A percentile compares a stretch with the other conserved stretches of the same genome.
Conservation (phyloP, 1,140 invertebrate genomes). For the Latrodectus geometricus region DNA sequence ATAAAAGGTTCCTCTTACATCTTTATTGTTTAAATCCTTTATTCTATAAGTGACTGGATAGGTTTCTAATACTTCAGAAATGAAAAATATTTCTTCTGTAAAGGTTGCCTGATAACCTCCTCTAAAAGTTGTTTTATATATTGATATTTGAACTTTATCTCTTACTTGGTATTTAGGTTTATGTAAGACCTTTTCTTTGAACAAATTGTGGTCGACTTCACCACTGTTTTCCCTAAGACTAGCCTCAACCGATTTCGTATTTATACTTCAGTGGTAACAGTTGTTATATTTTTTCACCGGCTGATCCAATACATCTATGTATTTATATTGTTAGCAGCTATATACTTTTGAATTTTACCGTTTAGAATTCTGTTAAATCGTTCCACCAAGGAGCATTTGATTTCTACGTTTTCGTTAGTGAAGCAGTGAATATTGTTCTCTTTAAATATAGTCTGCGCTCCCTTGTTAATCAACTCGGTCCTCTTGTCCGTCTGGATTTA, state of each 20-base stretch:
- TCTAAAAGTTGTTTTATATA: conserved; percentile 50
- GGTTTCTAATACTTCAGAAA: conserved; percentile 53
- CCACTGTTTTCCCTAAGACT: neutral
- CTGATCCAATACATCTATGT: neutral
- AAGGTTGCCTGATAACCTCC: conserved; percentile 64
- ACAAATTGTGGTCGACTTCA: neutral
- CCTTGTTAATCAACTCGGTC: too few relatives aligned
- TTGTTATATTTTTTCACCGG: too few relatives aligned
- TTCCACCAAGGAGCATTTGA: conserved; percentile 66
- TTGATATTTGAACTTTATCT: conserved; percentile 64
- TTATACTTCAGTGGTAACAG: neutral
- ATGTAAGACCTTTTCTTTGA: neutral
- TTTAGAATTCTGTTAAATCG: conserved; percentile 66
- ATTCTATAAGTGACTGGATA: conserved; percentile 46
- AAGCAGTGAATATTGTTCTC: neutral
- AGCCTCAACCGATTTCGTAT: neutral
- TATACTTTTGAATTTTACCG: conserved; percentile 65
- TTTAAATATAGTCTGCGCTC: too few relatives aligned
- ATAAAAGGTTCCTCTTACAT: conserved; percentile 46
- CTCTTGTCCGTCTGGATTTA: too few relatives aligned
- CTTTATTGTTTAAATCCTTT: conserved; percentile 53
- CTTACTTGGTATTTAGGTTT: neutral
- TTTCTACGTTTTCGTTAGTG: conserved; percentile 64
- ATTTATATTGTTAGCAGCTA: conserved; percentile 58
- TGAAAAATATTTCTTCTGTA: conserved; percentile 63